Evolutionary conservation across 2,113 vertebrate species (phyloP).

Genomic region (Diadophis punctatus): DNA sequence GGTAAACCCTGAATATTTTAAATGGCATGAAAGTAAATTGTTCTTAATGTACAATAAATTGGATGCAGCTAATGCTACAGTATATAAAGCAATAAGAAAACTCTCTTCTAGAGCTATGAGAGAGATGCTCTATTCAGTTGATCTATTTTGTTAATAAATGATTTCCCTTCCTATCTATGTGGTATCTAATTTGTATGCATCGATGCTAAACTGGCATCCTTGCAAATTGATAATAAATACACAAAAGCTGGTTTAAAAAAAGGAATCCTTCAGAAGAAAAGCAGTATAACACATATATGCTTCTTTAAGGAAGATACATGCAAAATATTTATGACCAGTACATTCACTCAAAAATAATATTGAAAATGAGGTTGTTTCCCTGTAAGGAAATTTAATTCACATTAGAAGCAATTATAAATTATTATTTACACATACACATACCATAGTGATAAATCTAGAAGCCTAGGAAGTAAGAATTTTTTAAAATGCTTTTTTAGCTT

Average conservation of each 20-base stretch:
- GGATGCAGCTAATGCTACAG: conserved; percentile 39
- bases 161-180: conserved; percentile 23
- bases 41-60: conserved; percentile 52
- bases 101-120: conserved; percentile 35
- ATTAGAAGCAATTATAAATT: conserved; percentile 46
- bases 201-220: conserved; percentile 34
- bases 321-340: conserved; percentile 20
- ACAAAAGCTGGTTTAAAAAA: conserved; percentile 20
- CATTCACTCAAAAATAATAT: conserved; percentile 38
- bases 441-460: not conserved
- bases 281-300: conserved; percentile 37
- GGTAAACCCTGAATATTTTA: conserved; percentile 62
- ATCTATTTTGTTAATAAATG: conserved; percentile 16
- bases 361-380: conserved; percentile 52
- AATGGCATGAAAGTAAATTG: conserved; percentile 55
- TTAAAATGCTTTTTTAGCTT: not conserved
- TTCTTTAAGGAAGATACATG: conserved; percentile 42
- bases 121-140: not conserved
- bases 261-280: conserved; percentile 45
- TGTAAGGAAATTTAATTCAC: conserved; percentile 50
- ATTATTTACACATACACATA: not conserved
- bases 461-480: not conserved
- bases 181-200: not conserved
- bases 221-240: conserved; percentile 18
- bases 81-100: conserved; percentile 40